Percentiles rank a stretch among this genome's conserved stretches.
Evolutionary conservation across 2,797 vertebrate species (phyloP).

Genomic region (Xenopus petersii): DNA sequence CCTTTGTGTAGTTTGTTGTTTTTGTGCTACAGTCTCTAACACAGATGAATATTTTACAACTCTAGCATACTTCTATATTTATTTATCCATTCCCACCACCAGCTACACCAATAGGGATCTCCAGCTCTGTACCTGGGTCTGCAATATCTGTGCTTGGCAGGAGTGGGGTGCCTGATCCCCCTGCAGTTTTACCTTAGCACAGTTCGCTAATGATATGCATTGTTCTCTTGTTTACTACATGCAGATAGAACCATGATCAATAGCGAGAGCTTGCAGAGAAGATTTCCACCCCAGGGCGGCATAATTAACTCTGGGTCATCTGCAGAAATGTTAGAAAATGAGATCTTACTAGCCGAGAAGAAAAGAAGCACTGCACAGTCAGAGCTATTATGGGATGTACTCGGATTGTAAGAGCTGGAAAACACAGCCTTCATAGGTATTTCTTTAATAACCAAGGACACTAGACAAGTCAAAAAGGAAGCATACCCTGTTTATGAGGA

Average conservation of each 20-base stretch:
- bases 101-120: neutral
- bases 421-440: no score
- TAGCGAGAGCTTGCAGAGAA: neutral
- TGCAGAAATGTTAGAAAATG: conserved; percentile 1
- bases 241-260: conserved; percentile 4
- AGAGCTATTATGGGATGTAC: no score
- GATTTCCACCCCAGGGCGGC: conserved; percentile 6
- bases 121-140: neutral
- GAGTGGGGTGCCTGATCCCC: neutral
- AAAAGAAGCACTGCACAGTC: neutral
- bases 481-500: no score
- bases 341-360: neutral
- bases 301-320: conserved; percentile 6
- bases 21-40: neutral
- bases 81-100: neutral
- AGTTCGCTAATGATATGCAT: conserved; percentile 1
- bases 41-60: neutral
- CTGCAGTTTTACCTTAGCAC: neutral
- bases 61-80: neutral
- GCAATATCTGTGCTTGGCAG: neutral
- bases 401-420: no score
- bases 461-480: no score
- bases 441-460: no score
- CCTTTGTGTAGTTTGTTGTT: neutral
- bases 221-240: conserved; percentile 2